Percentiles rank a stretch among this genome's conserved stretches.
Conservation (phyloP, 2,797 vertebrate species). For the Hybognathus amarus region DNA sequence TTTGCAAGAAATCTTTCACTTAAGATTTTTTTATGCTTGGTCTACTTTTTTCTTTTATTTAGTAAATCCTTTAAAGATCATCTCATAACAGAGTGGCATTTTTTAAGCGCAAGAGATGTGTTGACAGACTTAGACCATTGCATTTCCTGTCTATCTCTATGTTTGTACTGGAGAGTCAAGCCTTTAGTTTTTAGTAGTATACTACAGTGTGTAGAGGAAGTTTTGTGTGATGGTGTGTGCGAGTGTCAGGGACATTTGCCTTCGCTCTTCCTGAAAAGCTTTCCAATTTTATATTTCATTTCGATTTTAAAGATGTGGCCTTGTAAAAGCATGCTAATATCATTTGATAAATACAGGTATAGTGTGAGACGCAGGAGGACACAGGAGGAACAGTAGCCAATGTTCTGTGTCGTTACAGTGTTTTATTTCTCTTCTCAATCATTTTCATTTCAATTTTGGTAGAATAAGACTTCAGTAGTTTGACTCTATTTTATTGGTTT, state of each 20-base stretch:
- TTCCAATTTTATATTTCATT: conserved; percentile 46
- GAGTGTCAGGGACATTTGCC: conserved; percentile 22
- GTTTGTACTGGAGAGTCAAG: conserved; percentile 68
- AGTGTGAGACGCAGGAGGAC: conserved; percentile 25
- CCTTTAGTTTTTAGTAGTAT: conserved; percentile 66
- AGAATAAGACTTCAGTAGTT: conserved; percentile 38
- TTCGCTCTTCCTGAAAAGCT: conserved; percentile 49
- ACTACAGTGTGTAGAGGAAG: conserved; percentile 65
- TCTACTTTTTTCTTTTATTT: conserved; percentile 33
- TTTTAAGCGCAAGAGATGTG: conserved; percentile 31
- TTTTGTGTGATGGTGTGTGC: conserved; percentile 50
- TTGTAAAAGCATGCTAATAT: conserved; percentile 36
- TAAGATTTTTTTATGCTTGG: conserved; percentile 26
- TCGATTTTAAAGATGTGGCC: conserved; percentile 47
- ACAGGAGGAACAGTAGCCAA: conserved; percentile 22
- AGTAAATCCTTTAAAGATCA: conserved; percentile 23
- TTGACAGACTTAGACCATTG: conserved; percentile 25
- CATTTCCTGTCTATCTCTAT: conserved; percentile 30
- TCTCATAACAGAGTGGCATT: conserved; percentile 25
- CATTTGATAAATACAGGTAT: conserved; percentile 39
- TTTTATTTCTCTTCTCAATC: conserved; percentile 28
- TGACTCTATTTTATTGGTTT: conserved; percentile 55
- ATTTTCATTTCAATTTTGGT: conserved; percentile 11
- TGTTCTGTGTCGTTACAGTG: conserved; percentile 32
- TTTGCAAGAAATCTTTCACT: conserved; percentile 8